phyloP scores from a whole-genome alignment of 92 coral and sea anemone species.

The Scolanthus callimorphus region DNA sequence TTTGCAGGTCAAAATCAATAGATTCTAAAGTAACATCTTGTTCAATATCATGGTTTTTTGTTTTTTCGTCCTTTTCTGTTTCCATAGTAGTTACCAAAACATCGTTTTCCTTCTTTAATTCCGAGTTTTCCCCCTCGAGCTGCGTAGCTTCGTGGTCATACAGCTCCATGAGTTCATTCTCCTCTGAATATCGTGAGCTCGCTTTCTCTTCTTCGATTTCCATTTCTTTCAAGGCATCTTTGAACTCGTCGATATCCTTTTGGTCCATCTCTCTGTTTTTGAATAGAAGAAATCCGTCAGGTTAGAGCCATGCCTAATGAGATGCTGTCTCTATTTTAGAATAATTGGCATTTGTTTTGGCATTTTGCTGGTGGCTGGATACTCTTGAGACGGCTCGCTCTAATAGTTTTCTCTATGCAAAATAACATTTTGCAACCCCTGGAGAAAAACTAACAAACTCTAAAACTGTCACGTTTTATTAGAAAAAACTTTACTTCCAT shows the following conservation, averaged over 20 bases:
- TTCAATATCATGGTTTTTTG: constrained; percentile 22
- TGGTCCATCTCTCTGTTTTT: constrained; percentile 14
- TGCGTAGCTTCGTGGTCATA: constrained; percentile 20
- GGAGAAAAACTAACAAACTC: no score
- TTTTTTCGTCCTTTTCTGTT: constrained; percentile 2
- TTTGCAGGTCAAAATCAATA: constrained; percentile 1
- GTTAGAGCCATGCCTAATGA: neutral
- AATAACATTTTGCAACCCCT: no score
- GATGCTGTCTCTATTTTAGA: no score
- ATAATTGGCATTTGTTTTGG: no score
- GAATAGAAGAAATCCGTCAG: neutral
- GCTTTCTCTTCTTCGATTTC: constrained; percentile 17
- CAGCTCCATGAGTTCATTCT: constrained; percentile 16
- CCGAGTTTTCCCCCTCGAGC: constrained; percentile 15
- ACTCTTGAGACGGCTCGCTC: no score
- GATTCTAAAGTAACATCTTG: neutral
- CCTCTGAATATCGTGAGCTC: neutral
- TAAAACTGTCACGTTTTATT: no score
- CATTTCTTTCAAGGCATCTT: constrained; percentile 21
- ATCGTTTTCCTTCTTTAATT: constrained; percentile 14
- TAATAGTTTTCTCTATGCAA: no score
- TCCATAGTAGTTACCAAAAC: constrained; percentile 3
- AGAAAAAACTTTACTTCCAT: no score
- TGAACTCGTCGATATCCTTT: constrained; percentile 23
- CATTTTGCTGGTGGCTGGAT: no score